phyloP scores from a whole-genome alignment of 2,113 vertebrate genomes.

The Dissostichus mawsoni region DNA sequence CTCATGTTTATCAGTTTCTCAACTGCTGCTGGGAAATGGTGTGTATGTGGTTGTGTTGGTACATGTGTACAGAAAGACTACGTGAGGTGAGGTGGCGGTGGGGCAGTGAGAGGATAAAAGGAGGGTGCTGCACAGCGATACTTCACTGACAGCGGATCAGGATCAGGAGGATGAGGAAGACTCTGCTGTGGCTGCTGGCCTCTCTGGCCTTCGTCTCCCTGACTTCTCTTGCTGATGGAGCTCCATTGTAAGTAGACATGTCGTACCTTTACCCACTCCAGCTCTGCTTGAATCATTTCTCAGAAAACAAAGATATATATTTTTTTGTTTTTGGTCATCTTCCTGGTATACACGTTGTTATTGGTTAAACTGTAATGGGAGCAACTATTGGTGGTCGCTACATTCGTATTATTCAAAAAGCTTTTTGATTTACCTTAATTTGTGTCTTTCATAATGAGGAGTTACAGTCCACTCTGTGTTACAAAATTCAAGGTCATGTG shows the following conservation, averaged over 20 bases:
- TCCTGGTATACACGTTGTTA: too few relatives aligned
- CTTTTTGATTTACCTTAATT: too few relatives aligned
- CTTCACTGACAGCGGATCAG: conserved; percentile 24
- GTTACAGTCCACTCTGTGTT: too few relatives aligned
- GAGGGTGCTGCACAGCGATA: background rate
- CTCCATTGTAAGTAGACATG: conserved; percentile 61
- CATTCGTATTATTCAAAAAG: too few relatives aligned
- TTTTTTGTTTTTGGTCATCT: too few relatives aligned
- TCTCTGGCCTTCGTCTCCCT: conserved; percentile 58
- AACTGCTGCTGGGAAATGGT: conserved; percentile 63
- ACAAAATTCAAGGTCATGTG: too few relatives aligned
- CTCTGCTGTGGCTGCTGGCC: conserved; percentile 49
- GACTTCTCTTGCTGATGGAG: conserved; percentile 40
- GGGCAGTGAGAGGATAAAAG: conserved; percentile 51
- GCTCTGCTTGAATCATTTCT: too few relatives aligned
- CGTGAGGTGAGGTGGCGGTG: background rate
- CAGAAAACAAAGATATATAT: too few relatives aligned
- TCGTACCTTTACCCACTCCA: too few relatives aligned
- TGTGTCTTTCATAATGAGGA: too few relatives aligned
- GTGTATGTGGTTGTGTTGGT: conserved; percentile 5
- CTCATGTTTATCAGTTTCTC: conserved; percentile 24
- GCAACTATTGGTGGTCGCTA: too few relatives aligned
- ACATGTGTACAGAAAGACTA: background rate
- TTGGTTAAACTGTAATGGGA: too few relatives aligned
- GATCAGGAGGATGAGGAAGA: conserved; percentile 51